These are phyloP conservation scores for Epizoanthus illoricatus DNA, from an alignment of 92 coral and sea anemone genomes.

Conservation along the genomic window DNA sequence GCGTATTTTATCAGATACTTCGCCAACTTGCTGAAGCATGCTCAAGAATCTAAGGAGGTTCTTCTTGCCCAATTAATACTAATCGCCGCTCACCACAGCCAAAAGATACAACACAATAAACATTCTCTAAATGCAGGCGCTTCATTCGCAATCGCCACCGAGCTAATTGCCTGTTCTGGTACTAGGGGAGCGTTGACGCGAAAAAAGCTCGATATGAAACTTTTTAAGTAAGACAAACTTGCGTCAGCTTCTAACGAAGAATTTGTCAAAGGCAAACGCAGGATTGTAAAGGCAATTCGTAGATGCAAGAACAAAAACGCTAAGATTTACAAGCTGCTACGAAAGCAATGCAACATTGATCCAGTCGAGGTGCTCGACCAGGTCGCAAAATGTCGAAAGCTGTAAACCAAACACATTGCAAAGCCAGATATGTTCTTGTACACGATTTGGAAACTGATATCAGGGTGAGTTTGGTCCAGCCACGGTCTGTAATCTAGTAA, in stretches of 20 bases:
- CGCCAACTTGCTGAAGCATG: too few relatives aligned
- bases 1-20: too few relatives aligned
- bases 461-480: too few relatives aligned
- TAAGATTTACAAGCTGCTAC: neutral
- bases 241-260: neutral
- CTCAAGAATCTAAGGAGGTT: too few relatives aligned
- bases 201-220: neutral
- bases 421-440: too few relatives aligned
- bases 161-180: conserved; percentile 5
- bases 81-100: conserved; percentile 18
- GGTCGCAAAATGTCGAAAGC: neutral
- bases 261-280: neutral
- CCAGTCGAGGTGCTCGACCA: neutral
- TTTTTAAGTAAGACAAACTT: neutral
- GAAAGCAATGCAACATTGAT: neutral
- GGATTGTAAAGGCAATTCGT: neutral
- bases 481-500: too few relatives aligned
- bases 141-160: conserved; percentile 11
- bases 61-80: neutral
- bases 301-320: neutral
- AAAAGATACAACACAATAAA: neutral
- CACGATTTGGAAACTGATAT: too few relatives aligned
- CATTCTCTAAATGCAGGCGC: conserved; percentile 7
- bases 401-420: neutral
- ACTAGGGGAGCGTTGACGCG: neutral